phyloP scores from a whole-genome alignment of 2,888 invertebrate genomes.

The Molorchus minor region DNA sequence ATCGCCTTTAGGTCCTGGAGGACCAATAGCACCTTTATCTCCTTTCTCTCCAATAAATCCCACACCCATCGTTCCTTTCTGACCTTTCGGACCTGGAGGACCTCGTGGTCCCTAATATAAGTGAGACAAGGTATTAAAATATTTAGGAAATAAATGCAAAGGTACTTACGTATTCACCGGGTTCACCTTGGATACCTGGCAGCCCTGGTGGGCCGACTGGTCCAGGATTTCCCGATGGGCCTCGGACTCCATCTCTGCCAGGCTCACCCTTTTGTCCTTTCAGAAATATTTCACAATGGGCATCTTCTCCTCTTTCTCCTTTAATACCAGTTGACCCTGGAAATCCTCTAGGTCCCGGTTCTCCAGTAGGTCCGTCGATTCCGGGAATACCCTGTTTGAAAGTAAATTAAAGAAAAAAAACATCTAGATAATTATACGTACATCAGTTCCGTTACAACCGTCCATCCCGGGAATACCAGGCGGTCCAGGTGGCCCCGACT shows the following conservation, averaged over 20 bases:
- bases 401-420: conserved; percentile 16
- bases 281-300: conserved; percentile 73
- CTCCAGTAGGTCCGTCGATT: conserved; percentile 73
- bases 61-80: conserved; percentile 71
- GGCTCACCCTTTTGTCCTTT: conserved; percentile 90
- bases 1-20: conserved; percentile 67
- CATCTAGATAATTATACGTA: conserved; percentile 62
- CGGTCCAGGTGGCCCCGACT: conserved; percentile 73
- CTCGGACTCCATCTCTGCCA: conserved; percentile 77
- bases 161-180: conserved; percentile 67
- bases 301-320: conserved; percentile 85
- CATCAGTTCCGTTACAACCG: conserved; percentile 96
- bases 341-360: conserved; percentile 79
- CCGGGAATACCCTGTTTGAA: conserved; percentile 77
- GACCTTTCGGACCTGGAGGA: conserved; percentile 74
- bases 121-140: no score
- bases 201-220: conserved; percentile 69
- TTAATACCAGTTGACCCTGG: conserved; percentile 73
- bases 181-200: conserved; percentile 70
- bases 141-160: no score
- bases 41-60: conserved; percentile 68
- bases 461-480: conserved; percentile 89
- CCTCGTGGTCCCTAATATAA: conserved; percentile 73
- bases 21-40: conserved; percentile 67
- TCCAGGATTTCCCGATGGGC: conserved; percentile 72